Evolutionary conservation across 2,113 vertebrate genomes (phyloP).

Genomic region (Nestor notabilis): DNA sequence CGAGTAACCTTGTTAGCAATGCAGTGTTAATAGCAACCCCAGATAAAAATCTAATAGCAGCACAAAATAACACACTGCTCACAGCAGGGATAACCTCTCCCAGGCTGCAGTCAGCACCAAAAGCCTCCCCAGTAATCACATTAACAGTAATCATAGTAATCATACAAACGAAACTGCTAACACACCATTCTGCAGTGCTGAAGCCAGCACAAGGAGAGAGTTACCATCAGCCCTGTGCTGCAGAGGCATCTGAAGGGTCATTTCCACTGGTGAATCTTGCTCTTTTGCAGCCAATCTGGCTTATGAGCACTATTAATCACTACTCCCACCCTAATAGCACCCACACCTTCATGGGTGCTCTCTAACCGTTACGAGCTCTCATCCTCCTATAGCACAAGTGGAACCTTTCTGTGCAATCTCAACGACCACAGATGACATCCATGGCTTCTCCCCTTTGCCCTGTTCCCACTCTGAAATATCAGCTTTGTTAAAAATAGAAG

Average conservation of each 20-base stretch:
- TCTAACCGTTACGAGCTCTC: neutral
- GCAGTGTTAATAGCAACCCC: neutral
- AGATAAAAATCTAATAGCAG: neutral
- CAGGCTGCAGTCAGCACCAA: neutral
- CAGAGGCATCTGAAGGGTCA: neutral
- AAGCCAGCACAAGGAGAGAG: neutral
- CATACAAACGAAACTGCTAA: neutral
- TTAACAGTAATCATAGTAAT: neutral
- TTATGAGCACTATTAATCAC: neutral
- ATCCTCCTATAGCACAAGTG: neutral
- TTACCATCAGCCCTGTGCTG: neutral
- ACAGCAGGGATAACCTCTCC: neutral
- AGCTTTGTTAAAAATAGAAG: neutral
- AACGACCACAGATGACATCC: neutral
- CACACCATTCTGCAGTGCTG: neutral
- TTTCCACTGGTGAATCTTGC: neutral
- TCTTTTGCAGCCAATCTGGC: neutral
- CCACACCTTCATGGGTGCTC: neutral
- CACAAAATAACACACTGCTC: neutral
- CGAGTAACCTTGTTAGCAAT: neutral
- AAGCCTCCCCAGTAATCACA: neutral
- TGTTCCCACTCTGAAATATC: neutral
- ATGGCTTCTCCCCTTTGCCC: neutral
- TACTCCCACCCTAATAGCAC: neutral
- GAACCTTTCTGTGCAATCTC: neutral